These are phyloP conservation scores for Syrista parreyssii DNA, from an alignment of 2,888 invertebrate genomes.

Conservation along the genomic window DNA sequence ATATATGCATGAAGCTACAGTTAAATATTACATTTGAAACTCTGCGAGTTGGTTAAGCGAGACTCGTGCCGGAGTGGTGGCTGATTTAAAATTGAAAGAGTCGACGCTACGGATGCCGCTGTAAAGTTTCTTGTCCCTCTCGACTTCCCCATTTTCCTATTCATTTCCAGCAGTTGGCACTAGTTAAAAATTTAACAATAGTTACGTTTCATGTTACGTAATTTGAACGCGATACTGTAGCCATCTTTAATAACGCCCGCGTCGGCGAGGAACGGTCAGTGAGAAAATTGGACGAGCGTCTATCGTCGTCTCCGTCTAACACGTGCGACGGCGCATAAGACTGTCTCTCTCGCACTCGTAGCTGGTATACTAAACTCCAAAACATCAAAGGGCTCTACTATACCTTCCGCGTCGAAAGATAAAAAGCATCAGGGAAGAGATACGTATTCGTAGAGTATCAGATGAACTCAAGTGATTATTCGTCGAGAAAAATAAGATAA, in stretches of 20 bases:
- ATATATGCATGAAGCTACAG: background rate
- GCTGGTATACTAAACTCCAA: background rate
- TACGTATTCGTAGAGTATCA: background rate
- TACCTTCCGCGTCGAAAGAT: background rate
- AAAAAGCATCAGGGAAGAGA: background rate
- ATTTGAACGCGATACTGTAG: background rate
- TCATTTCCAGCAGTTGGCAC: background rate
- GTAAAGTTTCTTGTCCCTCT: background rate
- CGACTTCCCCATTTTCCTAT: background rate
- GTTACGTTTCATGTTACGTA: background rate
- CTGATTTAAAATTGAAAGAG: background rate
- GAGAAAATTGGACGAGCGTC: too few species aligned
- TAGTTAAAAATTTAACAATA: background rate
- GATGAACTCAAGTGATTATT: background rate
- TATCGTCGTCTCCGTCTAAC: too few species aligned
- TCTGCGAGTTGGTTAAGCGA: background rate
- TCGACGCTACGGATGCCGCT: background rate
- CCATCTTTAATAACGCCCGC: background rate
- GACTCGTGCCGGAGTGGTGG: background rate
- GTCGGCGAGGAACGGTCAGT: background rate
- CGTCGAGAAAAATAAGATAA: background rate
- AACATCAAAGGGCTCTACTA: background rate
- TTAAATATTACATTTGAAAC: background rate
- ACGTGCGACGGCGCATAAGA: background rate
- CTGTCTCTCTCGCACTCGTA: background rate